Evolutionary conservation across 37 sponge, comb jelly and placozoan genomes (phyloP).

Genomic region (Dysidea cf. avara): DNA sequence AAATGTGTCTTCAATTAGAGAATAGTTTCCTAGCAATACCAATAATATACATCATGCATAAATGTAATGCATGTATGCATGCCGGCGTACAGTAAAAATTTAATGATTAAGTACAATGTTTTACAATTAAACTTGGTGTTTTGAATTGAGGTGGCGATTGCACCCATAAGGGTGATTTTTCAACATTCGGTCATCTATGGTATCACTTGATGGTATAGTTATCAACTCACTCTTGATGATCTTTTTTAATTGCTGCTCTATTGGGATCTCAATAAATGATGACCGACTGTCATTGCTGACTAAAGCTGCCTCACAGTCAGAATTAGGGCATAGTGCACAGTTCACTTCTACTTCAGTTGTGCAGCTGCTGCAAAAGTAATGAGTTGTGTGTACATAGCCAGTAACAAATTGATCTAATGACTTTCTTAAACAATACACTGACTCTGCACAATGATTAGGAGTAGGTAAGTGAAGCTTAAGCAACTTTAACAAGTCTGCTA

Average conservation of each 20-base stretch:
- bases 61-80: no score
- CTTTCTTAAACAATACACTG: slow-evolving; percentile 26
- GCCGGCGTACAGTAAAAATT: no score
- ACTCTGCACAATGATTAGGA: slow-evolving; percentile 11
- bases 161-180: no score
- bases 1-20: no score
- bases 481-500: slow-evolving; percentile 19
- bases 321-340: slow-evolving; percentile 18
- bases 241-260: slow-evolving; percentile 28
- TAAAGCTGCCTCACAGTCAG: neutral
- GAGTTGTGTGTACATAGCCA: neutral
- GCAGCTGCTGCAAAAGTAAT: slow-evolving; percentile 37
- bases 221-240: slow-evolving; percentile 24
- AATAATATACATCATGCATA: no score
- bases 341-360: neutral
- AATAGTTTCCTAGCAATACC: no score
- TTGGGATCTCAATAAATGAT: slow-evolving; percentile 26
- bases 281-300: neutral
- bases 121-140: no score
- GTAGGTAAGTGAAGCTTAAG: slow-evolving; percentile 7
- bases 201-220: no score
- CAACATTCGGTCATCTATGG: no score
- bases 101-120: no score
- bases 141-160: no score
- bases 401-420: neutral